phyloP scores from a whole-genome alignment of 2,797 vertebrate genomes.

The Vultur gryphus region DNA sequence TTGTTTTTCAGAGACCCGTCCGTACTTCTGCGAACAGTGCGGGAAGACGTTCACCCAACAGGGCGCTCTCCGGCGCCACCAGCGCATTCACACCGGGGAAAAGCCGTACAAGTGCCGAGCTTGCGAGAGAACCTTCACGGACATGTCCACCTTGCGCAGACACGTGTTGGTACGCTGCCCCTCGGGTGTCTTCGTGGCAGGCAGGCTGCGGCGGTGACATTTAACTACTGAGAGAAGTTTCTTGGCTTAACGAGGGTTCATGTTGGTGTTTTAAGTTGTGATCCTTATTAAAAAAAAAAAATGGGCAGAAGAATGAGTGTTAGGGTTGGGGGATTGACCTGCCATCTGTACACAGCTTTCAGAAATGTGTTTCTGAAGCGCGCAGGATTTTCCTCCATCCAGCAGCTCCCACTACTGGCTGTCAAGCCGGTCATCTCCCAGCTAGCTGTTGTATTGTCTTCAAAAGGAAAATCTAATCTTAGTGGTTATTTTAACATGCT shows the following conservation, averaged over 20 bases:
- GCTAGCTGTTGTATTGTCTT: neutral
- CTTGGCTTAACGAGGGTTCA: neutral
- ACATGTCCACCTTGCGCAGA: conserved; percentile 68
- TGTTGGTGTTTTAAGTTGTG: neutral
- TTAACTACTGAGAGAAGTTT: neutral
- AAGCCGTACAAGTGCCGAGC: conserved; percentile 70
- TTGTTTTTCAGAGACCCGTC: conserved; percentile 49
- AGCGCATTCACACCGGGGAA: conserved; percentile 69
- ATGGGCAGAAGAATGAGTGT: too few species aligned
- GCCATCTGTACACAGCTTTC: neutral
- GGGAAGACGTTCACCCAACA: conserved; percentile 71
- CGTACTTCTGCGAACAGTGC: conserved; percentile 70
- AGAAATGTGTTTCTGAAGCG: rapidly evolving
- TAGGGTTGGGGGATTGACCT: rapidly evolving
- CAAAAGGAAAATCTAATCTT: neutral
- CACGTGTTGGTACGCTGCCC: conserved; percentile 43
- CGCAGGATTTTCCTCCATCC: neutral
- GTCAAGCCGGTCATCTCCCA: neutral
- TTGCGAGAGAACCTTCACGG: conserved; percentile 64
- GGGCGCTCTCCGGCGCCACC: conserved; percentile 69
- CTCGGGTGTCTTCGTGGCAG: neutral
- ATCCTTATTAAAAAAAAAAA: neutral
- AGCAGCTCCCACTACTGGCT: neutral
- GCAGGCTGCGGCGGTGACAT: rapidly evolving
- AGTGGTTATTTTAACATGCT: neutral